Percentiles rank a stretch among this genome's conserved stretches.
Evolutionary conservation across 2,113 vertebrate genomes (phyloP).

Genomic region (Neotoma lepida): DNA sequence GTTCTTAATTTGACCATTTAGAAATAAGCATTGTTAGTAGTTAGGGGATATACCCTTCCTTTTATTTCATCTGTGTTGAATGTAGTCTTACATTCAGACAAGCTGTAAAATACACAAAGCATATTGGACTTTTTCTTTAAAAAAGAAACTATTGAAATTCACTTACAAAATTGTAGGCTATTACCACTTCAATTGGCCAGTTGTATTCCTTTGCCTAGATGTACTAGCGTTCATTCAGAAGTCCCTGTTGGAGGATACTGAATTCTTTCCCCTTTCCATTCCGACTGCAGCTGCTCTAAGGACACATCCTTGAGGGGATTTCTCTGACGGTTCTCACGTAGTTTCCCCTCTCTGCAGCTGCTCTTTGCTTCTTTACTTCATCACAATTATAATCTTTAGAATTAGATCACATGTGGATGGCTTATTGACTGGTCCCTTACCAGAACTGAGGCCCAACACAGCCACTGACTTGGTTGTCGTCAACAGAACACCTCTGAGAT

Average conservation of each 20-base stretch:
- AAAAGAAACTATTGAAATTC: neutral
- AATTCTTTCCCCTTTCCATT: neutral
- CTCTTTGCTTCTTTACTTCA: neutral
- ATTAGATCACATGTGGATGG: neutral
- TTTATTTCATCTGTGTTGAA: neutral
- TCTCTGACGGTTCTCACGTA: neutral
- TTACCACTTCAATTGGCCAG: neutral
- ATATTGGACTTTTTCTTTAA: neutral
- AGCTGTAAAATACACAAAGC: neutral
- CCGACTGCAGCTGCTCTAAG: neutral
- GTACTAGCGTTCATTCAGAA: neutral
- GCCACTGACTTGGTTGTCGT: neutral
- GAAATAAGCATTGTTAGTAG: neutral
- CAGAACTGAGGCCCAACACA: neutral
- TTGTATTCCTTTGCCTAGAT: neutral
- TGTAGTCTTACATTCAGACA: neutral
- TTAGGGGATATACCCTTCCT: neutral
- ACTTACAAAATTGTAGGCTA: neutral
- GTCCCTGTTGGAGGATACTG: neutral
- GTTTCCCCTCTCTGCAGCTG: neutral
- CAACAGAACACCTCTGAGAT: neutral
- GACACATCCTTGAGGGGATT: neutral
- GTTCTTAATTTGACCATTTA: neutral
- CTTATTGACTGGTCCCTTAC: neutral
- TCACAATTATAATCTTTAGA: neutral